A percentile compares a stretch with the other conserved stretches of the same genome.
Conservation (phyloP, 2,113 vertebrate genomes). For the Brachyhypopomus gauderio region DNA sequence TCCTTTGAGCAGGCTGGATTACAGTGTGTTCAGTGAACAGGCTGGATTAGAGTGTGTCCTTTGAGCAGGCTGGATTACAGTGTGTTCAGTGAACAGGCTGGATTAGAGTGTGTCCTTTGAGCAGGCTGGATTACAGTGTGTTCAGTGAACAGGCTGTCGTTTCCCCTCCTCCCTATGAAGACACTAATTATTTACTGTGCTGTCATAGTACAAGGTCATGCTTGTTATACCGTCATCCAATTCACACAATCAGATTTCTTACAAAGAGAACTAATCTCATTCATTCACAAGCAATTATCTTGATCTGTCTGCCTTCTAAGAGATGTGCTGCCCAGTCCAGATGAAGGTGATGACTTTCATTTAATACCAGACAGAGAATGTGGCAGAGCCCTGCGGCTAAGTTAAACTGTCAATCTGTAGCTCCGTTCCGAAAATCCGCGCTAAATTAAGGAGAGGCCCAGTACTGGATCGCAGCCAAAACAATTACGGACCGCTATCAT, state of each 20-base stretch:
- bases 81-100: background rate
- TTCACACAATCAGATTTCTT: conserved; percentile 69
- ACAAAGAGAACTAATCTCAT: conserved; percentile 75
- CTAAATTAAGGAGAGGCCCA: conserved; percentile 69
- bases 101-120: too few species aligned
- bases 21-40: background rate
- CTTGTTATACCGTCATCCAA: conserved; percentile 68
- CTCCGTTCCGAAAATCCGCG: conserved; percentile 74
- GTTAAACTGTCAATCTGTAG: conserved; percentile 76
- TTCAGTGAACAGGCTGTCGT: conserved; percentile 14
- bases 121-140: conserved; percentile 2
- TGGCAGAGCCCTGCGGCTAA: conserved; percentile 67
- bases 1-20: too few species aligned
- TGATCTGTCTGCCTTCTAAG: conserved; percentile 62
- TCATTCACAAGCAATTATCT: conserved; percentile 78
- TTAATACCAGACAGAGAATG: conserved; percentile 55
- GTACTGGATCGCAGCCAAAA: conserved; percentile 68
- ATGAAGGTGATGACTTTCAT: conserved; percentile 70
- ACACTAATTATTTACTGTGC: conserved; percentile 68
- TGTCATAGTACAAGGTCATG: conserved; percentile 67
- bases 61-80: background rate
- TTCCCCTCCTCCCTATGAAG: conserved; percentile 59
- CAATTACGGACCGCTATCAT: conserved; percentile 59
- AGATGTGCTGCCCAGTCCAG: conserved; percentile 59
- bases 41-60: conserved; percentile 44